Percentiles rank a stretch among this genome's conserved stretches.
phyloP scores from a whole-genome alignment of 2,888 invertebrate genomes.

The Bellardia bayeri region DNA sequence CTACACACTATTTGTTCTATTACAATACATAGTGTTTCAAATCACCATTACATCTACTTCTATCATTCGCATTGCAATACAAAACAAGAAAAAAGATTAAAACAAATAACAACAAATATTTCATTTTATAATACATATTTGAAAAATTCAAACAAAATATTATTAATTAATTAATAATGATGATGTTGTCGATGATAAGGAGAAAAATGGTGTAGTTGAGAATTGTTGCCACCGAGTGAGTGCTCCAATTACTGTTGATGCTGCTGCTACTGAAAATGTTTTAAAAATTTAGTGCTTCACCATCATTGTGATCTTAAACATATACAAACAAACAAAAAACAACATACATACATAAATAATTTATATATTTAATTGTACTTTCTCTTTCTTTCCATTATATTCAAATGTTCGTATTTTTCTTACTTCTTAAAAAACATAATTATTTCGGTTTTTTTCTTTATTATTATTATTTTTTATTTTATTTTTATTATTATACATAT shows the following conservation, averaged over 20 bases:
- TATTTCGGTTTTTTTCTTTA: conserved; percentile 18
- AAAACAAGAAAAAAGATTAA: conserved; percentile 7
- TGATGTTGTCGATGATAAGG: conserved; percentile 16
- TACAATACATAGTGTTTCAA: conserved; percentile 38
- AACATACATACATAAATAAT: conserved; percentile 43
- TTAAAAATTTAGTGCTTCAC: conserved; percentile 63
- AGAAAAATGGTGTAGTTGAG: conserved; percentile 19
- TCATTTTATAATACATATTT: conserved; percentile 7
- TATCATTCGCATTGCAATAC: conserved; percentile 33
- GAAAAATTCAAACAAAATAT: conserved; percentile 7
- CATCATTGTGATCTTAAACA: conserved; percentile 71
- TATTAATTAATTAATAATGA: background rate
- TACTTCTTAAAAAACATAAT: conserved; percentile 35
- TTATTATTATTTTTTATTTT: conserved; percentile 1
- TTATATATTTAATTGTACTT: conserved; percentile 67
- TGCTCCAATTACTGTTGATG: conserved; percentile 68
- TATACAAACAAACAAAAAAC: conserved; percentile 53
- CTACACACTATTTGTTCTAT: conserved; percentile 38
- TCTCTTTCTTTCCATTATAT: conserved; percentile 59
- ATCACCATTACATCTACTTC: conserved; percentile 36
- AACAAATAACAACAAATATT: conserved; percentile 18
- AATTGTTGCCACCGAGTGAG: conserved; percentile 35
- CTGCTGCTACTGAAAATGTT: conserved; percentile 60
- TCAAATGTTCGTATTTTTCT: conserved; percentile 64
- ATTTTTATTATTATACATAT: conserved; percentile 42